phyloP scores from a whole-genome alignment of 2,113 vertebrate genomes.

The Symphodus melops region DNA sequence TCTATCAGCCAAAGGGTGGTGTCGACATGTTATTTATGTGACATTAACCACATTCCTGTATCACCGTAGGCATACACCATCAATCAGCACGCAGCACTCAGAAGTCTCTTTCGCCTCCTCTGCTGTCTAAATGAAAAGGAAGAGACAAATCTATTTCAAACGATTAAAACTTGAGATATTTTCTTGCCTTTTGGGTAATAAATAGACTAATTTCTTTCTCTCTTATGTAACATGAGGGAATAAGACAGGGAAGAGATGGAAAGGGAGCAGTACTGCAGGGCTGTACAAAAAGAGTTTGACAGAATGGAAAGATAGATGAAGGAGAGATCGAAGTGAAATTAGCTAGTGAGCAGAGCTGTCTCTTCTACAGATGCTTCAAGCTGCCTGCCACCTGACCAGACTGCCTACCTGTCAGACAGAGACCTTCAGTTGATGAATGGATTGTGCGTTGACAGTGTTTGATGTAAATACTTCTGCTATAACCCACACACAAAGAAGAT shows the following conservation, averaged over 20 bases:
- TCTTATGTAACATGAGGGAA: slow-evolving; percentile 62
- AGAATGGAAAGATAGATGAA: slow-evolving; percentile 64
- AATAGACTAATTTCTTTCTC: slow-evolving; percentile 36
- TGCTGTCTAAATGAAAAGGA: slow-evolving; percentile 37
- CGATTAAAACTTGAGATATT: slow-evolving; percentile 56
- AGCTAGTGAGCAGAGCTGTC: slow-evolving; percentile 50
- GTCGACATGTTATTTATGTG: slow-evolving; percentile 49
- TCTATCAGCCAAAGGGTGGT: slow-evolving; percentile 44
- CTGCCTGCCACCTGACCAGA: slow-evolving; percentile 40
- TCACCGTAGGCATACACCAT: slow-evolving; percentile 53
- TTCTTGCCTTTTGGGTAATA: slow-evolving; percentile 58
- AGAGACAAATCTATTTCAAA: slow-evolving; percentile 56
- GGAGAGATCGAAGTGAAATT: slow-evolving; percentile 59
- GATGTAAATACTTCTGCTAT: slow-evolving; percentile 19
- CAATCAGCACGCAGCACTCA: slow-evolving; percentile 39
- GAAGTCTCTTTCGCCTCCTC: slow-evolving; percentile 29
- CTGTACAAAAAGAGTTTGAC: slow-evolving; percentile 61
- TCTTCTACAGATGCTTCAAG: slow-evolving; percentile 41
- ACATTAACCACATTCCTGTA: slow-evolving; percentile 45
- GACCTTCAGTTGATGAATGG: slow-evolving; percentile 22
- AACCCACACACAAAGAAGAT: slow-evolving; percentile 5
- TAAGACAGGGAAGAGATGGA: slow-evolving; percentile 57
- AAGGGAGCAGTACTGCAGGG: slow-evolving; percentile 44
- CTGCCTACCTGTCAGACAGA: slow-evolving; percentile 26
- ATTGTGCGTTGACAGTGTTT: slow-evolving; percentile 18